phyloP scores from a whole-genome alignment of 2,113 vertebrate species.

The Suncus etruscus region DNA sequence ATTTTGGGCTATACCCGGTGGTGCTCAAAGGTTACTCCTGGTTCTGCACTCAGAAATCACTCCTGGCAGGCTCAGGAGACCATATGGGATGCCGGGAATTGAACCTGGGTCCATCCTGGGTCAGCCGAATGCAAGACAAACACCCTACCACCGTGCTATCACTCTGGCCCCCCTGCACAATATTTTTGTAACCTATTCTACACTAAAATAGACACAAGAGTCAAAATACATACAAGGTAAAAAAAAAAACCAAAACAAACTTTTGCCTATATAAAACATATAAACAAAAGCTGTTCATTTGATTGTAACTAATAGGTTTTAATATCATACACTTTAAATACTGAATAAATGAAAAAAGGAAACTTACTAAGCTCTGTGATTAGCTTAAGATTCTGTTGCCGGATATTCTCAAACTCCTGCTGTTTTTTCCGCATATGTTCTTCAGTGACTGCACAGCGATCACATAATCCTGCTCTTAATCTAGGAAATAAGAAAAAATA shows the following conservation, averaged over 20 bases:
- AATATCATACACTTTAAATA: conserved; percentile 60
- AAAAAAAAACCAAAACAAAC: neutral
- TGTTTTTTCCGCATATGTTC: conserved; percentile 92
- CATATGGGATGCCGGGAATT: too few species aligned
- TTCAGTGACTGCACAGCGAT: conserved; percentile 92
- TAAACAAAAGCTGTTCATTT: conserved; percentile 29
- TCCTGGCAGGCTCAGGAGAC: too few species aligned
- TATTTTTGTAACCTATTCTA: conserved; percentile 16
- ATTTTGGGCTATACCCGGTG: too few species aligned
- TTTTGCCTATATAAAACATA: conserved; percentile 59
- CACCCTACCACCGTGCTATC: too few species aligned
- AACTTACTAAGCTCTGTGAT: conserved; percentile 94
- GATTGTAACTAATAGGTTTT: conserved; percentile 38
- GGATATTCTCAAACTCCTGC: conserved; percentile 91
- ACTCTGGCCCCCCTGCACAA: neutral
- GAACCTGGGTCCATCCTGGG: too few species aligned
- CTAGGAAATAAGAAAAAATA: conserved; percentile 84
- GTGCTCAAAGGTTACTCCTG: too few species aligned
- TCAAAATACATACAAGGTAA: conserved; percentile 43
- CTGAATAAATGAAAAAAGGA: conserved; percentile 43
- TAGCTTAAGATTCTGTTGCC: conserved; percentile 91
- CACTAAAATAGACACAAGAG: conserved; percentile 55
- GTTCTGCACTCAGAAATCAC: too few species aligned
- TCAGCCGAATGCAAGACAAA: too few species aligned
- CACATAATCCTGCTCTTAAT: conserved; percentile 91